Conservation (phyloP, 2,888 invertebrate genomes). For the Penaeus monodon region DNA sequence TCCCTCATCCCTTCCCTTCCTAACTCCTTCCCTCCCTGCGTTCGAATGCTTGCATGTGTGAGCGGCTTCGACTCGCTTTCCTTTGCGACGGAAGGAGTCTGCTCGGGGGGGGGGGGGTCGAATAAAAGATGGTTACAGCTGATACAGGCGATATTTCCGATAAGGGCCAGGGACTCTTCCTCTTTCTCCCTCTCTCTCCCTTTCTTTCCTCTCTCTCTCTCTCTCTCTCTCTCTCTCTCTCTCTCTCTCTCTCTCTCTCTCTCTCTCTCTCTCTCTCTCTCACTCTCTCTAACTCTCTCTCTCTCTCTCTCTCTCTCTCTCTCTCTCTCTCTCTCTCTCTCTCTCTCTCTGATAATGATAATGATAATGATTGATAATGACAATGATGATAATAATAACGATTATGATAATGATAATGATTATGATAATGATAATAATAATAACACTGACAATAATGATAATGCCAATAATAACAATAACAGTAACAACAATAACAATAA, state of each 20-base stretch:
- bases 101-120: too few species aligned
- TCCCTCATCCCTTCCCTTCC: not conserved
- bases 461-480: too few species aligned
- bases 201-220: not conserved
- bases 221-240: not conserved
- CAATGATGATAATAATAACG: not conserved
- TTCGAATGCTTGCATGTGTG: not conserved
- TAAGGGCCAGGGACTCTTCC: too few species aligned
- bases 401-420: not conserved
- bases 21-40: too few species aligned
- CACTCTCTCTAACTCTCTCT: not conserved
- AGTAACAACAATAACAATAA: too few species aligned
- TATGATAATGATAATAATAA: not conserved
- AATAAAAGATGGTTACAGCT: too few species aligned
- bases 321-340: not conserved
- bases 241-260: not conserved
- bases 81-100: too few species aligned
- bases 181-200: too few species aligned
- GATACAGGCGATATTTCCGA: too few species aligned
- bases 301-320: not conserved
- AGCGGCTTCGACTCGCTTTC: not conserved
- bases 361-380: not conserved
- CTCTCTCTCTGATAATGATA: not conserved
- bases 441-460: not conserved
- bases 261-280: not conserved